Evolutionary conservation across 1,140 invertebrate genomes (phyloP), one percentile per base, ranked within the genome.

Genomic region (Drosophila nannoptera): DNA sequence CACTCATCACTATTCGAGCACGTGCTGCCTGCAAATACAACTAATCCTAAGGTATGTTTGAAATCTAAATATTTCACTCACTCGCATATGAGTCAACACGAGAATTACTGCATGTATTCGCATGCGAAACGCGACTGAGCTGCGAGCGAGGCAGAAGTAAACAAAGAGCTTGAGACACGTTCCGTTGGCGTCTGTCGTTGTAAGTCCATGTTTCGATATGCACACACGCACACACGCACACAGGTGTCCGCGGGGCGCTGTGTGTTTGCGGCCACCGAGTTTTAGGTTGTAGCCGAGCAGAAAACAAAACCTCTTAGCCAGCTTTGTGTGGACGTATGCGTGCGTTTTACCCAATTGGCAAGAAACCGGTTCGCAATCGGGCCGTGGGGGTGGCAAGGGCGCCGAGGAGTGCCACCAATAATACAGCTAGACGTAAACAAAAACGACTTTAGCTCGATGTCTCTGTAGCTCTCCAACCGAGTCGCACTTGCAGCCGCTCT

Each of bases 281-380:
- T 62, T 35, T 62, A 43, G 49, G 22, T 40, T 43, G 49, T 49
- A 40, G 40, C 38, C 16, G 42, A 16, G 16, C 40, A 5, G 7
- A 36, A 32, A 53, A 38, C 33, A 38, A 36, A 11, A 22, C 29
- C 38, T 52, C 50, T 56, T 64, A 1, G 22, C 22, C 1, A 22
- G 22, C 22, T 64, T 63, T 45, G 53, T 38, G 50, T 52, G 38
- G 22, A 22, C 22, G 22, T 52, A 45, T 66, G 60, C 80, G 43
- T 69, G 64, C 67, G 59, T 80, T 84, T 76, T 69, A 81, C 76
- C 76, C 84, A 80, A 83, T 83, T 80, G 70, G 76, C 73, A 69
- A 80, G 3, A 22, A 86, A 83, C 80, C 77, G 73, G 80, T 83
- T 83, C 80, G 63, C 69, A 63, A 68, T 69, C 66, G 65, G 71